Evolutionary conservation across 1,140 invertebrate genomes (phyloP).

Genomic region (Diploscapter pachys): DNA sequence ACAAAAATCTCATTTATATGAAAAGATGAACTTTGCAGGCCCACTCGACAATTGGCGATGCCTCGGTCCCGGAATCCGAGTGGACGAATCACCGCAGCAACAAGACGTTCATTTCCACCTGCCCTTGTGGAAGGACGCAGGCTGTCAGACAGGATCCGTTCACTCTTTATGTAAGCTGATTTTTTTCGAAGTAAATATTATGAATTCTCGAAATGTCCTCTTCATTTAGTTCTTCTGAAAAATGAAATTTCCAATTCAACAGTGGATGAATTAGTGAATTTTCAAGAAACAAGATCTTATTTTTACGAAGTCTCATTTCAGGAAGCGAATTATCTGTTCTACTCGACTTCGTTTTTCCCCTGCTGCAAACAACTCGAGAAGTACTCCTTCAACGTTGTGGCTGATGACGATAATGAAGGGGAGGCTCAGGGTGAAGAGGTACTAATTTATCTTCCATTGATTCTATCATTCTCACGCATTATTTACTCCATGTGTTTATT

Average conservation of each 20-base stretch:
- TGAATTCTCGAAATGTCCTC: background rate
- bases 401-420: slow-evolving; percentile 33
- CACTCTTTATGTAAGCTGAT: slow-evolving; percentile 36
- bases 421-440: slow-evolving; percentile 24
- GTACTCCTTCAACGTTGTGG: slow-evolving; percentile 20
- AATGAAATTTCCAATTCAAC: slow-evolving; percentile 26
- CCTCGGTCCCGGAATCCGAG: slow-evolving; percentile 4
- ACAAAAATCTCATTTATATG: background rate
- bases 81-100: slow-evolving; percentile 15
- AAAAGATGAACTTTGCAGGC: slow-evolving; percentile 1
- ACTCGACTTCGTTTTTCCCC: slow-evolving; percentile 11
- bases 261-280: background rate
- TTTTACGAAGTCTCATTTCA: slow-evolving; percentile 18
- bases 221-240: background rate
- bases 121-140: slow-evolving; percentile 46
- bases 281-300: slow-evolving; percentile 8
- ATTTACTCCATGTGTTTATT: too few species aligned
- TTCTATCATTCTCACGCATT: too few species aligned
- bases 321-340: slow-evolving; percentile 52
- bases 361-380: slow-evolving; percentile 33
- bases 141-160: slow-evolving; percentile 48
- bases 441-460: too few species aligned
- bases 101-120: slow-evolving; percentile 41
- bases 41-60: slow-evolving; percentile 25
- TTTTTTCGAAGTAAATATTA: background rate